A percentile compares a stretch with the other conserved stretches of the same genome.
phyloP scores from a whole-genome alignment of 2,888 invertebrate genomes.

The Apodemia duryi region DNA sequence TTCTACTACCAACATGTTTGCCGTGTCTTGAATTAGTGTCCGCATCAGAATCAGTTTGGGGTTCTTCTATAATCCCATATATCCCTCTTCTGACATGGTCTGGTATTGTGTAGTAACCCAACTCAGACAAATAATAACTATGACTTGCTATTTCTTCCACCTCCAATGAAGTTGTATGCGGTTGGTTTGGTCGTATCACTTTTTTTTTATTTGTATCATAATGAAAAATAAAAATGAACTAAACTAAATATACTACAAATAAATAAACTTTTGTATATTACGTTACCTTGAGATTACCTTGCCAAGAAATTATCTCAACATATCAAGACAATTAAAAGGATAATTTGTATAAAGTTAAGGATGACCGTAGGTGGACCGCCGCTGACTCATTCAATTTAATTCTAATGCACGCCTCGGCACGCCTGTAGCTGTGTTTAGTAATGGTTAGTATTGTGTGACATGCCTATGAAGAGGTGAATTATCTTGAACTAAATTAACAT shows the following conservation, averaged over 20 bases:
- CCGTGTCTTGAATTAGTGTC: conserved; percentile 58
- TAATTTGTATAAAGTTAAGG: conserved; percentile 6
- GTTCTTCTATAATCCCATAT: conserved; percentile 74
- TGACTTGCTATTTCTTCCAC: conserved; percentile 82
- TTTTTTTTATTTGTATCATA: conserved; percentile 64
- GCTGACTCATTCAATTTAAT: conserved; percentile 23
- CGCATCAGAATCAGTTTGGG: conserved; percentile 73
- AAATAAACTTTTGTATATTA: no score
- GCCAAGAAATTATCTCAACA: no score
- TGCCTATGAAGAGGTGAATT: conserved; percentile 15
- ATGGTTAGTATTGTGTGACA: conserved; percentile 18
- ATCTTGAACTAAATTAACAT: background rate
- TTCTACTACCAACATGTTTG: conserved; percentile 61
- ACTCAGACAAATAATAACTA: conserved; percentile 77
- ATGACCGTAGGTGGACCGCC: conserved; percentile 2
- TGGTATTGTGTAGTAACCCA: conserved; percentile 66
- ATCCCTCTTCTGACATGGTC: conserved; percentile 65
- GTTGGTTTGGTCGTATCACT: conserved; percentile 66
- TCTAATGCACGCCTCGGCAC: conserved; percentile 23
- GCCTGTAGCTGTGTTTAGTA: conserved; percentile 15
- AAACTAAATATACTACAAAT: no score
- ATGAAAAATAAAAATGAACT: no score
- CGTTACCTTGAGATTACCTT: no score
- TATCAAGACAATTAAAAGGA: background rate
- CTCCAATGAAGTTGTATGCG: conserved; percentile 75